Conservation (phyloP, 2,888 invertebrate genomes). For the Stenchaetothrips biformis region DNA sequence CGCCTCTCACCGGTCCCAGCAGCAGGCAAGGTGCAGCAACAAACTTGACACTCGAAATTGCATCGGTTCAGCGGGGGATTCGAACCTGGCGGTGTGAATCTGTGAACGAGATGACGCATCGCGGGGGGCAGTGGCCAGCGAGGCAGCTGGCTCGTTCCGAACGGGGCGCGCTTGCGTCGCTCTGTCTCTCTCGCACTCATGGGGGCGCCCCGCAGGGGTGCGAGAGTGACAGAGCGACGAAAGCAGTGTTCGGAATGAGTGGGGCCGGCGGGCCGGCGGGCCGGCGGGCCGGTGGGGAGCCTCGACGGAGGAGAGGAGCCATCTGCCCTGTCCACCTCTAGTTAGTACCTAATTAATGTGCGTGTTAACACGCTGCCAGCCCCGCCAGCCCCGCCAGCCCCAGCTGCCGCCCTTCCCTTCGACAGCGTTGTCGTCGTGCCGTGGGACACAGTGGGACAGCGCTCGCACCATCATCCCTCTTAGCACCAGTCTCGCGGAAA, state of each 20-base stretch:
- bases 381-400: not conserved
- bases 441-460: too few relatives aligned
- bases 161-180: not conserved
- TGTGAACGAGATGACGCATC: not conserved
- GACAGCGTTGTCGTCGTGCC: too few relatives aligned
- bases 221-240: not conserved
- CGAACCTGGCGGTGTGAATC: not conserved
- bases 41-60: too few relatives aligned
- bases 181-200: not conserved
- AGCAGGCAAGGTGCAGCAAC: not conserved
- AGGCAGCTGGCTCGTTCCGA: not conserved
- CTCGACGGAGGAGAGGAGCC: not conserved
- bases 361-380: slow-evolving; percentile 17
- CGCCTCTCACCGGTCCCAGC: too few relatives aligned
- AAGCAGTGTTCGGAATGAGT: not conserved
- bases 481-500: too few relatives aligned
- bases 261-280: not conserved
- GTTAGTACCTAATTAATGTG: slow-evolving; percentile 21
- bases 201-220: not conserved
- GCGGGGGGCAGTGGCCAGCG: not conserved
- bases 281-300: not conserved
- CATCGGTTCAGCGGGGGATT: too few relatives aligned
- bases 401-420: not conserved
- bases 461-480: too few relatives aligned
- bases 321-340: slow-evolving; percentile 22